Conservation (phyloP, 2,113 vertebrate species). For the Mustelus asterias region DNA sequence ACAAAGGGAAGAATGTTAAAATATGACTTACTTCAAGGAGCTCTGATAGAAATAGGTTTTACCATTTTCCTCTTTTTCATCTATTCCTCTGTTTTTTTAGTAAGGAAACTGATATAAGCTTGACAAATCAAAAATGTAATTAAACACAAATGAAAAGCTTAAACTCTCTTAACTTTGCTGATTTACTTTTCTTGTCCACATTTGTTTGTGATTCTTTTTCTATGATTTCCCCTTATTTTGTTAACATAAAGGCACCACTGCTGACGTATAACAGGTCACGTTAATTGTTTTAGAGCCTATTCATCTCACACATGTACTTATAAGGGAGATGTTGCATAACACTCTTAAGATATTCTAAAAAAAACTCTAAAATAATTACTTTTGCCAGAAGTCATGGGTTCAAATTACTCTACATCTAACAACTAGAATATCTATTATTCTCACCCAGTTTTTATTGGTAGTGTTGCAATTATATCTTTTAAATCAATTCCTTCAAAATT, state of each 20-base stretch:
- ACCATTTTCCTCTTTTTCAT: not conserved
- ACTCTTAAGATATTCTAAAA: not conserved
- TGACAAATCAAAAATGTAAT: not conserved
- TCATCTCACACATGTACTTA: not conserved
- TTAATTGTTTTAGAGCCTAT: not conserved
- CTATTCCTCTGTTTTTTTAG: not conserved
- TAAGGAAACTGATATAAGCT: not conserved
- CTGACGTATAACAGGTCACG: not conserved
- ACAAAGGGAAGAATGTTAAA: not conserved
- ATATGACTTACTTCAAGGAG: not conserved
- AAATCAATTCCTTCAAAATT: not conserved
- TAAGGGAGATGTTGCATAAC: not conserved
- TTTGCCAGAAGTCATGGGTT: not conserved
- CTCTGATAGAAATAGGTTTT: not conserved
- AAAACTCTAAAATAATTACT: not conserved
- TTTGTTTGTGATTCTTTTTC: not conserved
- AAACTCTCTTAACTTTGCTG: not conserved
- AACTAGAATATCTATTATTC: not conserved
- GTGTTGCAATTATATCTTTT: not conserved
- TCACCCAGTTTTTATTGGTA: not conserved
- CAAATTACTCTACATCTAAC: not conserved
- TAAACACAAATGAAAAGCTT: not conserved
- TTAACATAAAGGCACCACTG: not conserved
- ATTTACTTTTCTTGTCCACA: not conserved
- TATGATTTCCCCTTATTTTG: not conserved